phyloP scores from a whole-genome alignment of 2,113 vertebrate genomes.

The Neogale vison region DNA sequence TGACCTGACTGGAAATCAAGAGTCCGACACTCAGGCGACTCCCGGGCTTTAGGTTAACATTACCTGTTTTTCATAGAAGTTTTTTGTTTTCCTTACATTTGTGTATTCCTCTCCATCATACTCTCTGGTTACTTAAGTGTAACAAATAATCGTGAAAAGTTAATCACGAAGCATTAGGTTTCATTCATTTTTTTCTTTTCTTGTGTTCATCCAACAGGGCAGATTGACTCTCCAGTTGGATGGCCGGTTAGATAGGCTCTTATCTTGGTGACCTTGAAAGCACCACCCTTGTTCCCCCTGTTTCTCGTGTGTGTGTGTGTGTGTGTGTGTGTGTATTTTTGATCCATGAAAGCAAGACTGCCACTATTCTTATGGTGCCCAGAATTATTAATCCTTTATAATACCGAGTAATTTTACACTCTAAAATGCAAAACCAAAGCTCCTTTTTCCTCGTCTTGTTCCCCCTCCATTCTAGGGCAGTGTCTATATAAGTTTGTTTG shows the following conservation, averaged over 20 bases:
- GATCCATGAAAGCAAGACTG: neutral
- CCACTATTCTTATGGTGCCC: neutral
- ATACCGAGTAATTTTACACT: neutral
- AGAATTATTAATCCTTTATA: neutral
- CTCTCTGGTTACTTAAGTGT: neutral
- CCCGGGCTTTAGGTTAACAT: neutral
- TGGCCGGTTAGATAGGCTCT: neutral
- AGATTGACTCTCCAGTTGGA: neutral
- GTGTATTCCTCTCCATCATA: neutral
- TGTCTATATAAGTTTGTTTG: neutral
- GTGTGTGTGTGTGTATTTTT: neutral
- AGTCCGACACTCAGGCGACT: neutral
- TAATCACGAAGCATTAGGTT: neutral
- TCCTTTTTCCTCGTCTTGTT: neutral
- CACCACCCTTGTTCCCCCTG: neutral
- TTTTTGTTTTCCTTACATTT: neutral
- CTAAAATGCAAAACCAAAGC: neutral
- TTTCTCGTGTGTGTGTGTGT: neutral
- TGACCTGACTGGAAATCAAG: neutral
- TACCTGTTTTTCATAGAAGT: neutral
- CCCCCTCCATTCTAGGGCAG: neutral
- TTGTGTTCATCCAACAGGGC: neutral
- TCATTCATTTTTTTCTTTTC: neutral
- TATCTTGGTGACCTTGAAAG: neutral
- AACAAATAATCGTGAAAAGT: neutral